Percentiles rank a stretch among this genome's conserved stretches.
phyloP scores from a whole-genome alignment of 2,888 invertebrate species.

The Yponomeuta malinellus region DNA sequence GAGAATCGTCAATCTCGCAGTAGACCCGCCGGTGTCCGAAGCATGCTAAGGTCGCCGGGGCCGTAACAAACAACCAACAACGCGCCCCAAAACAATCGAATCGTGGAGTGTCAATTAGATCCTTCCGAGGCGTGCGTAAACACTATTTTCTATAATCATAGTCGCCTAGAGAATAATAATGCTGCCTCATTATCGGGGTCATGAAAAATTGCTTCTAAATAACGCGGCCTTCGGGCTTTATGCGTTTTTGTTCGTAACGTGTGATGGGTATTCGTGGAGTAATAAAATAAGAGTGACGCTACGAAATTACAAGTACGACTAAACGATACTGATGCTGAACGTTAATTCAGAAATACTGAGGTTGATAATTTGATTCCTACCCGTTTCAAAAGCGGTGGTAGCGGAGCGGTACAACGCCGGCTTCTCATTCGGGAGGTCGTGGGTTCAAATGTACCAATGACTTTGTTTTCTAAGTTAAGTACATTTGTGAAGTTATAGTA shows the following conservation, averaged over 20 bases:
- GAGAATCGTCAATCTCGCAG: too few species aligned
- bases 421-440: too few species aligned
- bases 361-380: too few species aligned
- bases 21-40: background rate
- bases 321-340: too few species aligned
- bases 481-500: too few species aligned
- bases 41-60: slow-evolving; percentile 48
- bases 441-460: too few species aligned
- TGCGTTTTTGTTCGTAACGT: background rate
- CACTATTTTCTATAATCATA: slow-evolving; percentile 28
- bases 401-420: too few species aligned
- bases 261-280: background rate
- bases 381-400: too few species aligned
- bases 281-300: background rate
- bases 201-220: slow-evolving; percentile 13
- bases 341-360: too few species aligned
- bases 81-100: slow-evolving; percentile 52
- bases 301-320: too few species aligned
- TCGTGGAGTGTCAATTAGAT: slow-evolving; percentile 57
- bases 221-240: slow-evolving; percentile 3
- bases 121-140: slow-evolving; percentile 33
- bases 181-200: slow-evolving; percentile 12
- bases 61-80: slow-evolving; percentile 33
- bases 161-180: slow-evolving; percentile 13
- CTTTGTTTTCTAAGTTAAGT: too few species aligned